Evolutionary conservation across 1,140 invertebrate species (phyloP), one percentile per base, ranked within the genome.

Genomic region (Phthorimaea operculella): DNA sequence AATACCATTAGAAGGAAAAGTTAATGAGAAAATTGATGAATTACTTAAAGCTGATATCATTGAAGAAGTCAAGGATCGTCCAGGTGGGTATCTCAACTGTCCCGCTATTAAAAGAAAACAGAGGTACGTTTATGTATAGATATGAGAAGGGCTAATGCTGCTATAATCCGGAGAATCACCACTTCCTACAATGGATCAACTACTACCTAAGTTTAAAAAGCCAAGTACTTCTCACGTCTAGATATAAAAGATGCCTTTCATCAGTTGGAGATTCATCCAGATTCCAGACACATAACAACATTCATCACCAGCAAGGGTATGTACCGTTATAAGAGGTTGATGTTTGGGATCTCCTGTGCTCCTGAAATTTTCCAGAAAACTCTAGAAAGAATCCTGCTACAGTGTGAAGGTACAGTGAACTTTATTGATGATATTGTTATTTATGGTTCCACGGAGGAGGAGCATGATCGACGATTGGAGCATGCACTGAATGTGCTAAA

Each of bases 391-490:
- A 51, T 69, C 7, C 42, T 72, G 51, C 48, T 65, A 6, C 60
- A 56, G 17, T 39, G 64, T 8, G 52, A 54, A 53, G 57, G 55
- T 12, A 11, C 21, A 55, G 21, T 59, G 28, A 63, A 51, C n/a
- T 51, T 28, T 6, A 28, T 28, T 28, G 21, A 28, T 6, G 21
- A 28, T 6, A 28, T 28, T 4, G 6, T 59, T 11, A 66, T 69
- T 49, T 65, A 4, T 51, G 64, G 33, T 56, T 50, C 36, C 36
- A 59, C 48, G 51, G 50, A 64, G 16, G 59, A 60, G 9, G 66
- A 59, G 50, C 60, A 70, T 47, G 60, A 72, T 47, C 11, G 62
- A 12, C 60, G 67, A 51, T 52, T 72, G 11, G 7, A 60, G 42
- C 44, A 33, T 36, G 11, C 9, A n/a, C 68, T 71, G 5, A 58